These are phyloP conservation scores for Acrocephalus arundinaceus DNA, from an alignment of 2,113 vertebrate genomes.

Conservation along the genomic window DNA sequence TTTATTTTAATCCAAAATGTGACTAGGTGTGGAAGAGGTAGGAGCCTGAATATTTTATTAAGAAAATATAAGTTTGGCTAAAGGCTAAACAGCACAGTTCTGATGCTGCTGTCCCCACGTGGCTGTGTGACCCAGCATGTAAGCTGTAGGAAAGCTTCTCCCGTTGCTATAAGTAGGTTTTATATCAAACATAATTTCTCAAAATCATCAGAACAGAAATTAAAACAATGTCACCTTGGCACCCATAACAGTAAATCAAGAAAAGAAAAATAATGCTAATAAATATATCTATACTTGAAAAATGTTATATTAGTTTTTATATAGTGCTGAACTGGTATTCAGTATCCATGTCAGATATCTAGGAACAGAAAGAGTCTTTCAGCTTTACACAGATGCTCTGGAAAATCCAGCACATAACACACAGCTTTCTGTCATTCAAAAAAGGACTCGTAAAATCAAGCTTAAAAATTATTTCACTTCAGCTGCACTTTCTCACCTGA, in stretches of 20 bases:
- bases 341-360: background rate
- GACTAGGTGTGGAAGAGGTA: background rate
- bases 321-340: background rate
- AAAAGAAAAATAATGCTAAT: background rate
- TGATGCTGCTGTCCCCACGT: background rate
- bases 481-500: conserved; percentile 80
- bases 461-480: background rate
- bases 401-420: background rate
- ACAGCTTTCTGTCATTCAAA: background rate
- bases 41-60: background rate
- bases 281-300: background rate
- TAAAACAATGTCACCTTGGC: background rate
- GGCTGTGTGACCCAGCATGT: background rate
- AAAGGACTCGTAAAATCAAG: background rate
- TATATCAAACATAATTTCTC: background rate
- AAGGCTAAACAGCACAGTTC: background rate
- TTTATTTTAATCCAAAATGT: background rate
- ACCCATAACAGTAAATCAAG: background rate
- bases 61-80: background rate
- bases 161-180: background rate
- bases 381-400: background rate
- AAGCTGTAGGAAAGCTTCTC: background rate
- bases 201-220: background rate
- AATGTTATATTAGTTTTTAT: background rate
- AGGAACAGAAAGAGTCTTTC: background rate